These are phyloP conservation scores for Hirudinaria manillensis DNA, from an alignment of 2,888 invertebrate species.

Conservation along the genomic window DNA sequence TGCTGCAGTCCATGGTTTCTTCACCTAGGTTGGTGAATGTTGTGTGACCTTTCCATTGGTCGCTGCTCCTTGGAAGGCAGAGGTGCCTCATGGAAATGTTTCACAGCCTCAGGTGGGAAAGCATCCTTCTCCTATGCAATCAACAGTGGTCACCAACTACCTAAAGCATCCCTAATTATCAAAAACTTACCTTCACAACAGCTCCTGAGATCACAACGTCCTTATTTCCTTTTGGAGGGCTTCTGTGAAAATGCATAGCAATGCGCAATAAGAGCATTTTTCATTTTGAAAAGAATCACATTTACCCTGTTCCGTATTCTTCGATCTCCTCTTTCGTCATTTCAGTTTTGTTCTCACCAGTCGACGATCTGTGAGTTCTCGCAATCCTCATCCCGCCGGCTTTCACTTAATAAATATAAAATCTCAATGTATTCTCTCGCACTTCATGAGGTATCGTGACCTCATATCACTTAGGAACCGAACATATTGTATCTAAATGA, in stretches of 20 bases:
- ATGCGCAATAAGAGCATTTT: background rate
- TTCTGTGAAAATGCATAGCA: background rate
- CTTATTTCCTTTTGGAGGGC: constrained; percentile 28
- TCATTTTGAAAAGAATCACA: background rate
- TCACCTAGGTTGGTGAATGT: constrained; percentile 45
- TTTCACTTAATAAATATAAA: constrained; percentile 35
- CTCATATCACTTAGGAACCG: no score
- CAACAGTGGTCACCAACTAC: background rate
- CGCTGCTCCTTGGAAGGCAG: constrained; percentile 64
- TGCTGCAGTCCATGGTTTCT: background rate
- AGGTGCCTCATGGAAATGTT: constrained; percentile 73
- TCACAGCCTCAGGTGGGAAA: constrained; percentile 80
- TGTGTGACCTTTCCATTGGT: constrained; percentile 56
- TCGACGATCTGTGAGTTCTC: constrained; percentile 33
- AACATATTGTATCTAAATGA: background rate
- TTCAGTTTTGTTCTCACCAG: constrained; percentile 31
- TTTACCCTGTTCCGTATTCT: constrained; percentile 33
- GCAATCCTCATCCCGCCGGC: constrained; percentile 40
- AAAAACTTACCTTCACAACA: constrained; percentile 22
- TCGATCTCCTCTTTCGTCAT: constrained; percentile 36
- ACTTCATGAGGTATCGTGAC: no score
- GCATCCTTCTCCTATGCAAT: constrained; percentile 69
- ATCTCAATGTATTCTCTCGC: background rate
- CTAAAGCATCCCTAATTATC: background rate
- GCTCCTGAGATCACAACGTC: constrained; percentile 27